phyloP scores from a whole-genome alignment of 2,888 invertebrate species.

The Periphyllus acericola region DNA sequence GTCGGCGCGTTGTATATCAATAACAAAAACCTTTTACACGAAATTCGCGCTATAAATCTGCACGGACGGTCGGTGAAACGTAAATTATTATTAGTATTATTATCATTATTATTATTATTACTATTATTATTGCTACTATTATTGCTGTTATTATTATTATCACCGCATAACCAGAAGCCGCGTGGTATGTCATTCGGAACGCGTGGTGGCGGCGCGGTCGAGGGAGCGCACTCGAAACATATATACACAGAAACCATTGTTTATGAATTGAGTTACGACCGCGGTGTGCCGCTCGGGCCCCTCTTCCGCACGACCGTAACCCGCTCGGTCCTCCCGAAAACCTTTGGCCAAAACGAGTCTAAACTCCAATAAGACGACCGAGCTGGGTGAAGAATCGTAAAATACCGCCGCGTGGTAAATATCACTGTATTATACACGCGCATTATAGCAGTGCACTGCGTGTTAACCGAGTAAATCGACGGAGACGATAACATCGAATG shows the following conservation, averaged over 20 bases:
- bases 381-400: not conserved
- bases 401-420: not conserved
- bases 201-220: not conserved
- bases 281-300: not conserved
- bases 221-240: conserved; percentile 28
- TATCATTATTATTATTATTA: not conserved
- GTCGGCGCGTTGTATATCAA: not conserved
- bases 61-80: conserved; percentile 21
- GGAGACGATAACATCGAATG: not conserved
- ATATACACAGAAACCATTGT: conserved; percentile 18
- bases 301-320: not conserved
- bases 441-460: not conserved
- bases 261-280: conserved; percentile 49
- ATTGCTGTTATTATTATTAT: not conserved
- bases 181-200: conserved; percentile 44
- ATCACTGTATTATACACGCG: not conserved
- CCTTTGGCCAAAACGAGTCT: not conserved
- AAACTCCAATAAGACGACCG: not conserved
- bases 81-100: conserved; percentile 6
- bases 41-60: conserved; percentile 32
- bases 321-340: conserved; percentile 20
- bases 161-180: conserved; percentile 46
- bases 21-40: conserved; percentile 30
- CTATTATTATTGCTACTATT: not conserved
- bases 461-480: not conserved